Percentiles rank a stretch among this genome's conserved stretches.
Evolutionary conservation across 2,888 invertebrate genomes (phyloP).

Genomic region (Drosophila setosimentum): DNA sequence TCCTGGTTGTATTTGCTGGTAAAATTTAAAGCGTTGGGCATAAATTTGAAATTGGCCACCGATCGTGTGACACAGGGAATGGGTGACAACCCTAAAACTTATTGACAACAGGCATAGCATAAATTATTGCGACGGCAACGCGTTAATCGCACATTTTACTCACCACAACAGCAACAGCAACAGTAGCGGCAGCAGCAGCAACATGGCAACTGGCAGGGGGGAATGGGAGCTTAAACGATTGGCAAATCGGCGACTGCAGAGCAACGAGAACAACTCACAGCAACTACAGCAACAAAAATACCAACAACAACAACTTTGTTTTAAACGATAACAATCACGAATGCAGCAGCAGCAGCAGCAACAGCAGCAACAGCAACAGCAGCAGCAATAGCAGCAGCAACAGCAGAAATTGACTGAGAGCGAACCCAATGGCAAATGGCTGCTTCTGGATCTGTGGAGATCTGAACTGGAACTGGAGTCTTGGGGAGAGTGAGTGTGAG

Average conservation of each 20-base stretch:
- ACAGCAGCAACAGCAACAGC: constrained; percentile 46
- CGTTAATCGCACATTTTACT: constrained; percentile 76
- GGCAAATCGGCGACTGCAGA: constrained; percentile 57
- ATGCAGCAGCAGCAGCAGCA: constrained; percentile 54
- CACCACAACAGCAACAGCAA: constrained; percentile 34
- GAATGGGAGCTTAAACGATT: constrained; percentile 59
- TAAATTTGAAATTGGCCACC: constrained; percentile 59
- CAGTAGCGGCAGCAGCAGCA: constrained; percentile 37
- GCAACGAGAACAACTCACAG: constrained; percentile 45
- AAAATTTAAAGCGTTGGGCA: constrained; percentile 48
- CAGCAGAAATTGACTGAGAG: constrained; percentile 46
- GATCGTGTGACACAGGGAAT: constrained; percentile 64
- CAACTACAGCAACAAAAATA: constrained; percentile 42
- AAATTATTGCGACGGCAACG: constrained; percentile 74
- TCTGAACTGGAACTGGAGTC: constrained; percentile 9
- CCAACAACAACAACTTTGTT: constrained; percentile 58
- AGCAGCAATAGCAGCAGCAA: constrained; percentile 39
- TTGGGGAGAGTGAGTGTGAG: constrained; percentile 56
- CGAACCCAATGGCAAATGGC: constrained; percentile 42
- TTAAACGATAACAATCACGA: constrained; percentile 78
- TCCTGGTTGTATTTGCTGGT: constrained; percentile 10
- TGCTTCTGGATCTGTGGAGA: constrained; percentile 47
- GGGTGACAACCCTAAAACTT: constrained; percentile 64
- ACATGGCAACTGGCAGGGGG: constrained; percentile 18
- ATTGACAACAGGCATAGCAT: constrained; percentile 67